Base-by-base conservation (phyloP, 2,888 invertebrate genomes). In the Hipparchia semele region DNA sequence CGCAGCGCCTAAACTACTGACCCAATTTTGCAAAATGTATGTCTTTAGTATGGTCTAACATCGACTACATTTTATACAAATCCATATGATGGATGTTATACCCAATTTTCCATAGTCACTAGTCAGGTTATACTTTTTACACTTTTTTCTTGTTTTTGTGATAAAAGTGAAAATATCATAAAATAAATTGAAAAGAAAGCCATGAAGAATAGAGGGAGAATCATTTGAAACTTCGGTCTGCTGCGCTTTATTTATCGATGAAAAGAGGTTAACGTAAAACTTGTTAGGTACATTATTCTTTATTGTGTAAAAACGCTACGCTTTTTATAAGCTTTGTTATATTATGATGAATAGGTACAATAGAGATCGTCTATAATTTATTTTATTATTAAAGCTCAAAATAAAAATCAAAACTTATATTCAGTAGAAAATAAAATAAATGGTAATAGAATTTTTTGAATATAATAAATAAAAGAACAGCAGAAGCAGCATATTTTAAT, bases 401-500 rank as follows among this genome's bases (percentile, higher is more conserved):
- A 13, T 7, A 23, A 23, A 13, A 56, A 13, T 56, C 13, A 13
- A 6, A 7, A 13, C 10, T 2, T 7, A 56, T n/a, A n/a, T 6
- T n/a, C 23, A 4, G 12, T 7, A 13, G 6, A 56, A 6, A 7
- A n/a, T n/a, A 2, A 13, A 2, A 6, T 23, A 58, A 7, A 13
- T 23, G 23, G 3, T 7, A 8, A 13, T 8, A 13, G 23, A 56
- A 23, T 6, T 7, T 56, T 13, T 13, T 0, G 13, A 13, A 56
- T 56, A n/a, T 60, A 13, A 33, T 12, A 45, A n/a, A 65, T 39
- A 56, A 45, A 54, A 56, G 45, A 67, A 67, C 51, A 56, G 46
- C 54, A 56, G 45, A 45, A 12, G 13, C 67, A 49, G 23, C 23
- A 23, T 68, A 59, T 68, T 68, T 68, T 13, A 68, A 59, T 68